These are phyloP conservation scores for Euglossa dilemma DNA, from an alignment of 1,140 invertebrate genomes.

Conservation along the genomic window DNA sequence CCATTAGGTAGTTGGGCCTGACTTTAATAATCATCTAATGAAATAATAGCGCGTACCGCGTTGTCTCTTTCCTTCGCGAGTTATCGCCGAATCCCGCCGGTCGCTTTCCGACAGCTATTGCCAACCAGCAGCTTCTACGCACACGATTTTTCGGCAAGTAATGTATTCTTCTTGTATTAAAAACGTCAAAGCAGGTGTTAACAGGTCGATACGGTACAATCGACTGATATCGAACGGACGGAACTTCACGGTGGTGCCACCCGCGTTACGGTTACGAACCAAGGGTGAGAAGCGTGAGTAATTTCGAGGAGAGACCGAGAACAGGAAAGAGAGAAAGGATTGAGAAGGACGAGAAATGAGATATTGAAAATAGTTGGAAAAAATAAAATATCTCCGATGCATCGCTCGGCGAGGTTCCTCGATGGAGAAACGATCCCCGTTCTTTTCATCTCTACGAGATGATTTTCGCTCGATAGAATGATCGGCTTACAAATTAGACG, in stretches of 20 bases:
- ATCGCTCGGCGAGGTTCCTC: no score
- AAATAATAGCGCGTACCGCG: slow-evolving; percentile 68
- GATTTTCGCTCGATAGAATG: not conserved
- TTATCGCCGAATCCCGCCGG: slow-evolving; percentile 17
- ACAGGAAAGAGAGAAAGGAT: not conserved
- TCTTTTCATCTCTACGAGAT: not conserved
- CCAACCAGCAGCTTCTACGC: not conserved
- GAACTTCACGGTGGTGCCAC: not conserved
- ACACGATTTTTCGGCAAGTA: not conserved
- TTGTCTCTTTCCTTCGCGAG: slow-evolving; percentile 56
- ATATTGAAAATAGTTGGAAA: not conserved
- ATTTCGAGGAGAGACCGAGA: not conserved
- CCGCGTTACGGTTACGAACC: not conserved
- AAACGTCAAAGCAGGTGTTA: not conserved
- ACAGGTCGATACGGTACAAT: not conserved
- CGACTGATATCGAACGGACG: not conserved
- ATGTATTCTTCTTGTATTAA: not conserved
- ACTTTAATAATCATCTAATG: slow-evolving; percentile 74
- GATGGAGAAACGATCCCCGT: no score
- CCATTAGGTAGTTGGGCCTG: slow-evolving; percentile 66
- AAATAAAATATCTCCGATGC: slow-evolving; percentile 4
- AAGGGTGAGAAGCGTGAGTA: not conserved
- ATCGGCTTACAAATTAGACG: not conserved
- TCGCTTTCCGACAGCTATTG: not conserved
- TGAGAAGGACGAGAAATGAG: no score